These are phyloP conservation scores for Penelope pileata DNA, from an alignment of 2,113 vertebrate genomes.

Conservation along the genomic window DNA sequence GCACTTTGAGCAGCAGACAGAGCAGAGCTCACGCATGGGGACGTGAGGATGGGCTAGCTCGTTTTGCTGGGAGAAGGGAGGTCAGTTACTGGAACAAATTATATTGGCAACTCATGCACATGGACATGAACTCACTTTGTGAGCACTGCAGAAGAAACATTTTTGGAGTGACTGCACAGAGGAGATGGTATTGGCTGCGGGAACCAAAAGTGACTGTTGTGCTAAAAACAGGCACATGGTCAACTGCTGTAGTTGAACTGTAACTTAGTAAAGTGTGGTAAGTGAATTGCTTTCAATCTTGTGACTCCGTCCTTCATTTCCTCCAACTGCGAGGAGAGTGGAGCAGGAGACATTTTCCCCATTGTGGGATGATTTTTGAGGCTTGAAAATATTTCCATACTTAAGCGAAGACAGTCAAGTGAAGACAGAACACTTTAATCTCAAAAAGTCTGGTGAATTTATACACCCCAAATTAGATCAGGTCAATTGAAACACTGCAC, in stretches of 20 bases:
- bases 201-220: conserved; percentile 44
- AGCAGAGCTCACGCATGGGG: background rate
- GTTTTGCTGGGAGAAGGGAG: background rate
- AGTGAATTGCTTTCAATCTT: conserved; percentile 62
- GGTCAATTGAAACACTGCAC: conserved; percentile 55
- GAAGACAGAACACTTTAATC: conserved; percentile 58
- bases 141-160: background rate
- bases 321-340: conserved; percentile 9
- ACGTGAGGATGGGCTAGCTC: background rate
- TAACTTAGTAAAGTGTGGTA: conserved; percentile 69
- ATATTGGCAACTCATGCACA: background rate
- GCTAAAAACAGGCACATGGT: conserved; percentile 61
- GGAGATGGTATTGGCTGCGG: background rate
- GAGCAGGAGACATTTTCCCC: conserved; percentile 50
- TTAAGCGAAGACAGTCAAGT: conserved; percentile 51
- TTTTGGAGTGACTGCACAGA: background rate
- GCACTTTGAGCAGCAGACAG: background rate
- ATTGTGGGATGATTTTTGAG: conserved; percentile 61
- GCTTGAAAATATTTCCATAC: conserved; percentile 64
- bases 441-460: conserved; percentile 54
- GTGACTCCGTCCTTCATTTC: conserved; percentile 59
- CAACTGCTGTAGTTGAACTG: conserved; percentile 46
- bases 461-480: conserved; percentile 65
- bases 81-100: conserved; percentile 14
- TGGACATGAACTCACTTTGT: background rate